phyloP scores from a whole-genome alignment of 2,797 vertebrate species.

The Meriones psammophilus region DNA sequence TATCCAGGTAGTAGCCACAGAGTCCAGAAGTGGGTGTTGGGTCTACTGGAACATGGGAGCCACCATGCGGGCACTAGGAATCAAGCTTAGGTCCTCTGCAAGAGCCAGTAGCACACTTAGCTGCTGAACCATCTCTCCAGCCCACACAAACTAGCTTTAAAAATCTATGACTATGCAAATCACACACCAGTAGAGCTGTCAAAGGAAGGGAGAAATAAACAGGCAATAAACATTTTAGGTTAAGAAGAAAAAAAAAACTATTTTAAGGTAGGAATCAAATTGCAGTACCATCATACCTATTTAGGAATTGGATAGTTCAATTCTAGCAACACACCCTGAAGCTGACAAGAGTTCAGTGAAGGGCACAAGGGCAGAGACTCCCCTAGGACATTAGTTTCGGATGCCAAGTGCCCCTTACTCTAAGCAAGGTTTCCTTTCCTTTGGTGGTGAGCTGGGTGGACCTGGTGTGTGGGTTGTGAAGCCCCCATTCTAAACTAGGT shows the following conservation, averaged over 20 bases:
- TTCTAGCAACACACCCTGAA: neutral
- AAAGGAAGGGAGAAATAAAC: neutral
- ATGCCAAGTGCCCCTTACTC: no score
- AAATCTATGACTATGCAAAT: neutral
- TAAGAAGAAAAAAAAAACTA: neutral
- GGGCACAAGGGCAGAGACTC: neutral
- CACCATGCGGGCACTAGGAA: neutral
- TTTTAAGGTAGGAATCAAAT: neutral
- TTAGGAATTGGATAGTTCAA: accelerated
- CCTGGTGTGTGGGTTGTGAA: accelerated
- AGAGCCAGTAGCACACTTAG: neutral
- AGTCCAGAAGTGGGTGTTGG: neutral
- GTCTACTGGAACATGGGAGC: neutral
- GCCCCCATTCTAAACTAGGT: neutral
- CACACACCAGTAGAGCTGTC: neutral
- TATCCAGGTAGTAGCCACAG: neutral
- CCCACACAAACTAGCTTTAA: neutral
- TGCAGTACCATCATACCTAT: accelerated
- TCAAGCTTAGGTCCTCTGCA: neutral
- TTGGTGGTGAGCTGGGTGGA: neutral
- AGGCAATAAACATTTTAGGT: neutral
- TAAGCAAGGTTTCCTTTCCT: neutral
- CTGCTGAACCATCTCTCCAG: neutral
- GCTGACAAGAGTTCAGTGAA: no score
- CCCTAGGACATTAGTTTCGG: neutral